phyloP scores from a whole-genome alignment of 2,113 vertebrate genomes.

The Cettia cetti region DNA sequence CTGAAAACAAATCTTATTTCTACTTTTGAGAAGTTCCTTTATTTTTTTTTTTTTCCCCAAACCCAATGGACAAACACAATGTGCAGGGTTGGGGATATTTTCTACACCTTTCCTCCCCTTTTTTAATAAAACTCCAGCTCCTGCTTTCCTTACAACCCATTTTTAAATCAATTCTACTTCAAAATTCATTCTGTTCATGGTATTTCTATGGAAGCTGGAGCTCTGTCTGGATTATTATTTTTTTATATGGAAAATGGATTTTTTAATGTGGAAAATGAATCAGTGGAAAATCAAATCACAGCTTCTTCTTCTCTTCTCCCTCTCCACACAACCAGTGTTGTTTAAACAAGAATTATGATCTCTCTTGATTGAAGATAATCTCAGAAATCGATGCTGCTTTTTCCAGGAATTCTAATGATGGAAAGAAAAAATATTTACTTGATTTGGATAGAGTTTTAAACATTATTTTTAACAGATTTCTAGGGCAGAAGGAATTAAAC shows the following conservation, averaged over 20 bases:
- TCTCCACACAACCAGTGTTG: not conserved
- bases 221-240: not conserved
- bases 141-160: not conserved
- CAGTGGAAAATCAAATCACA: not conserved
- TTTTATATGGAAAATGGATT: not conserved
- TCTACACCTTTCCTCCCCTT: rapidly evolving
- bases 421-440: not conserved
- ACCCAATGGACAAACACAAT: not conserved
- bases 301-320: not conserved
- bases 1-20: not conserved
- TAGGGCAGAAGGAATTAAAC: not conserved
- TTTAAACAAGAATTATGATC: not conserved
- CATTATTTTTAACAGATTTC: not conserved
- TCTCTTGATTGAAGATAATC: not conserved
- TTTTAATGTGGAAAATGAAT: not conserved
- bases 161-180: not conserved
- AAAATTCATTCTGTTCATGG: not conserved
- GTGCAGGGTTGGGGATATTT: not conserved
- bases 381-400: not conserved
- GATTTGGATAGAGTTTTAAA: not conserved
- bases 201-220: not conserved
- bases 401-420: not conserved
- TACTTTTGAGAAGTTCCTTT: not conserved
- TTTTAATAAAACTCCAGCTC: not conserved
- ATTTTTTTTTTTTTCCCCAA: not conserved